These are phyloP conservation scores for Vollenhovia emeryi DNA, from an alignment of 1,140 invertebrate genomes.

Conservation along the genomic window DNA sequence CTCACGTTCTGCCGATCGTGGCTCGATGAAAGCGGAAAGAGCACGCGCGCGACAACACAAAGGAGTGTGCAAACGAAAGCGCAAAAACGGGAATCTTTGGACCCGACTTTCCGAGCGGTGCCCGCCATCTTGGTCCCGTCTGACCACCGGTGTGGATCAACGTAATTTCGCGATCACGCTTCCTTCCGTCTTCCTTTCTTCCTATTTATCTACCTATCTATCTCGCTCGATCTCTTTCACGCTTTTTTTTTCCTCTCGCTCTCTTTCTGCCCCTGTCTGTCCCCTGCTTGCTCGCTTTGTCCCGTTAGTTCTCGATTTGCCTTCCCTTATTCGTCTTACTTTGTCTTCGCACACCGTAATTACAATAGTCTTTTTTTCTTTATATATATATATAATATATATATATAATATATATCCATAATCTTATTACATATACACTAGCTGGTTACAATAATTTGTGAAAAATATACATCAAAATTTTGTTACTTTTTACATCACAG, in stretches of 20 bases:
- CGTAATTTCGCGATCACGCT: conserved; percentile 72
- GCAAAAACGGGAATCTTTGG: conserved; percentile 78
- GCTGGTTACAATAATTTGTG: conserved; percentile 85
- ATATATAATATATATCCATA: conserved; percentile 72
- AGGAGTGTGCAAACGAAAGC: conserved; percentile 33
- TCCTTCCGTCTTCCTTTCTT: conserved; percentile 24
- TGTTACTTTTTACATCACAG: conserved; percentile 86
- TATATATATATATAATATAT: conserved; percentile 50
- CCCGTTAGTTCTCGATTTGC: conserved; percentile 62
- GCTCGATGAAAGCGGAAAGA: conserved; percentile 26
- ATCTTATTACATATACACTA: conserved; percentile 84
- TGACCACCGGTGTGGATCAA: conserved; percentile 81
- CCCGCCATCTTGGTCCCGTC: conserved; percentile 83
- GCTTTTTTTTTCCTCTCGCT: conserved; percentile 40
- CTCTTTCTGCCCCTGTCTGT: conserved; percentile 42
- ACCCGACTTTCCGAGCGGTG: conserved; percentile 76
- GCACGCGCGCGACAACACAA: neutral
- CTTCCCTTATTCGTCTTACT: conserved; percentile 64
- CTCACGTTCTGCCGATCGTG: conserved; percentile 1
- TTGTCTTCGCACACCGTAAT: conserved; percentile 78
- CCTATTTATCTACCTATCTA: conserved; percentile 20
- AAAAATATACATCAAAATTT: conserved; percentile 86
- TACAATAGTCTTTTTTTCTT: conserved; percentile 79
- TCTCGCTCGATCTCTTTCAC: conserved; percentile 10
- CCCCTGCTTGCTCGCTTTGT: conserved; percentile 57